Percentiles rank a stretch among this genome's conserved stretches.
Evolutionary conservation across 2,888 invertebrate genomes (phyloP).

Genomic region (Galerucella calmariensis): DNA sequence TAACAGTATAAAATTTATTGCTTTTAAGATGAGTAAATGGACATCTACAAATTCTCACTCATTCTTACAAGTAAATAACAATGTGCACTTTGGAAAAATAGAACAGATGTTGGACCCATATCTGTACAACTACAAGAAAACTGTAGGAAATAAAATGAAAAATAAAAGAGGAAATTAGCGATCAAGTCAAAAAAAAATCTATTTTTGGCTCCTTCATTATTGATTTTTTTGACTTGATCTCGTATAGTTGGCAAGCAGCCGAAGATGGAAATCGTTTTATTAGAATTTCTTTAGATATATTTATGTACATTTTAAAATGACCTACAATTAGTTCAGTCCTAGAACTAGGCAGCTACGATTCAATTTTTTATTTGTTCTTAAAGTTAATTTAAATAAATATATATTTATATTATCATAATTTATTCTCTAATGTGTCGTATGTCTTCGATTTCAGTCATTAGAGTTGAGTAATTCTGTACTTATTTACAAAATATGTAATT

Average conservation of each 20-base stretch:
- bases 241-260: conserved; percentile 29
- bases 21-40: conserved; percentile 40
- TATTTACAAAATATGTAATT: no score
- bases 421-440: neutral
- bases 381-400: conserved; percentile 1
- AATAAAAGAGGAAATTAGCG: conserved; percentile 17
- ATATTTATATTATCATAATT: neutral
- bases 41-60: conserved; percentile 35
- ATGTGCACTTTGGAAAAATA: conserved; percentile 48
- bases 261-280: conserved; percentile 17
- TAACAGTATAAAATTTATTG: conserved; percentile 46
- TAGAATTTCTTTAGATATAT: conserved; percentile 10
- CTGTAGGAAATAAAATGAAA: conserved; percentile 8
- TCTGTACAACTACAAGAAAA: conserved; percentile 48
- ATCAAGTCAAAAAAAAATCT: conserved; percentile 11
- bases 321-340: conserved; percentile 14
- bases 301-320: conserved; percentile 18
- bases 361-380: neutral
- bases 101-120: conserved; percentile 54
- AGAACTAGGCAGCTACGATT: conserved; percentile 16
- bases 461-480: no score
- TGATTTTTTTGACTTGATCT: conserved; percentile 19
- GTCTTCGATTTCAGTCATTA: no score
- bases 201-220: neutral
- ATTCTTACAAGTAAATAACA: conserved; percentile 37